These are phyloP conservation scores for Lates calcarifer DNA, from an alignment of 2,113 vertebrate species.

Conservation along the genomic window DNA sequence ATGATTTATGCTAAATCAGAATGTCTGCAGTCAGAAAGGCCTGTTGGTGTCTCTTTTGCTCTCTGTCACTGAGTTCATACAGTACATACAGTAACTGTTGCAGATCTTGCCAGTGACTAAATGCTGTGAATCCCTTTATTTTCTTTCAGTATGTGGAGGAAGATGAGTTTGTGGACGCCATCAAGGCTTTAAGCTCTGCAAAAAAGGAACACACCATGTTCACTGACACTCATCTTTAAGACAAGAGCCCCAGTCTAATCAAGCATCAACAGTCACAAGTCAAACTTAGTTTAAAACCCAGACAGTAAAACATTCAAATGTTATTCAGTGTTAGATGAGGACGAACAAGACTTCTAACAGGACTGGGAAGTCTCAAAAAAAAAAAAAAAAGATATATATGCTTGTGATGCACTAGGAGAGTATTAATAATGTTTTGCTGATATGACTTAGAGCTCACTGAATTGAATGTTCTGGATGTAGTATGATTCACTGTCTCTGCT, in stretches of 20 bases:
- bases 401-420: background rate
- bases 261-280: conserved; percentile 23
- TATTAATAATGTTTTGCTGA: background rate
- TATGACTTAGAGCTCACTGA: background rate
- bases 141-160: conserved; percentile 90
- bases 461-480: conserved; percentile 3
- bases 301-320: background rate
- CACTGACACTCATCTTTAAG: conserved; percentile 85
- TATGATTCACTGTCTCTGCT: conserved; percentile 34
- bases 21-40: no score
- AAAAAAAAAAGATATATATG: background rate
- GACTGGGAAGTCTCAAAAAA: background rate
- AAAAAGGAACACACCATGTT: conserved; percentile 93
- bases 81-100: background rate
- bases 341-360: background rate
- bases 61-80: background rate
- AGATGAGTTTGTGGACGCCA: conserved; percentile 90
- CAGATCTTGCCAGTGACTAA: background rate
- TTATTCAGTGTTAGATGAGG: background rate
- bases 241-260: background rate
- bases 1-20: background rate
- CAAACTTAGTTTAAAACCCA: background rate
- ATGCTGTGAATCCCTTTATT: background rate
- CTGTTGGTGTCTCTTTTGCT: background rate
- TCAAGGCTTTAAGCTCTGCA: conserved; percentile 92